Evolutionary conservation across 2,113 vertebrate species (phyloP), one percentile per base, ranked within the genome.

Genomic region (Panthera leo): DNA sequence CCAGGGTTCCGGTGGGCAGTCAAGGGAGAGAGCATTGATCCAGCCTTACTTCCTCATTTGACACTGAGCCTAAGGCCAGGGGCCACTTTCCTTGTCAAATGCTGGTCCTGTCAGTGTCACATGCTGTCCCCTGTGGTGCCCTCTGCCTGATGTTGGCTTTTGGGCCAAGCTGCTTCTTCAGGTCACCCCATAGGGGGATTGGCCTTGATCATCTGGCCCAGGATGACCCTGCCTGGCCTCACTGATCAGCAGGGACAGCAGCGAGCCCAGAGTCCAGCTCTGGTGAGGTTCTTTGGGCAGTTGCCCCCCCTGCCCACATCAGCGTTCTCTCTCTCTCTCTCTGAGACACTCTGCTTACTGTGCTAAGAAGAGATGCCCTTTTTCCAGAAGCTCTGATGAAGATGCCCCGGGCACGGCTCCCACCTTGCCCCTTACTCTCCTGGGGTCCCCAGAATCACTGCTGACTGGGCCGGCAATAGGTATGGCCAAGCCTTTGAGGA

Each of bases 391-490:
- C 27, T 25, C 70, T 27, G n/a, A 63, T 2, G 10, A 8, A 25
- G 39, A 39, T 39, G 4, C 29, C 55, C 14, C 14, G 19, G 7
- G n/a, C 51, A 29, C 39, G 45, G 25, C 53, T 55, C 61, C 39
- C 11, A 11, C 39, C 70, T 63, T 34, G 3, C 11, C n/a, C 27
- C 34, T 58, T 8, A 3, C 65, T 36, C 23, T 85, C 15, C 11
- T 51, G 5, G 36, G 19, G 36, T 73, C 45, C 23, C 36, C 27
- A 34, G 39, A 36, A 9, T 63, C 23, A 6, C 25, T 89, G 27
- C 55, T 3, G 0, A 10, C 25, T n/a, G 34, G 48, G 29, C 67
- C 0, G 6, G 14, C 0, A 23, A 53, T 2, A 55, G 18, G 5
- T 11, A 19, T n/a, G 29, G 13, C 9, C 5, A 21, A 42, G 27